Conservation (phyloP, 2,888 invertebrate species). For the Torymus aiolomorphi region DNA sequence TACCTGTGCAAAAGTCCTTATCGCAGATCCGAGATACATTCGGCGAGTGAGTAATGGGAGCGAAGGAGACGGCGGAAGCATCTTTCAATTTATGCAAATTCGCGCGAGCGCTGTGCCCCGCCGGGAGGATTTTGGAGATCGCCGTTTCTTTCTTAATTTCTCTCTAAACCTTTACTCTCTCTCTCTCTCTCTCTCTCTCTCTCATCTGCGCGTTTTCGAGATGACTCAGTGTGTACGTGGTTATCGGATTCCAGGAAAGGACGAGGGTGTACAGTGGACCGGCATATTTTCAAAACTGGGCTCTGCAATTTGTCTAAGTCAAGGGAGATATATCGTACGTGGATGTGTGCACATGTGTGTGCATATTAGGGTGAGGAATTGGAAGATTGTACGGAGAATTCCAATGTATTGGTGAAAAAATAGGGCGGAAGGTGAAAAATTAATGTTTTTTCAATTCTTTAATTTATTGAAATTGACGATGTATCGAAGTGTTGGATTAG, state of each 20-base stretch:
- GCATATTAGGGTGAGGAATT: too few species aligned
- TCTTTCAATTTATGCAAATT: constrained; percentile 42
- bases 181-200: neutral
- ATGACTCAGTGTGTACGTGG: neutral
- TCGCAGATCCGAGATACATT: constrained; percentile 32
- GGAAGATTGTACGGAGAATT: too few species aligned
- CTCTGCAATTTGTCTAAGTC: too few species aligned
- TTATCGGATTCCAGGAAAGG: constrained; percentile 19
- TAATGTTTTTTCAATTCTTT: too few species aligned
- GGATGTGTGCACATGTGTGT: too few species aligned
- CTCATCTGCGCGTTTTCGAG: neutral
- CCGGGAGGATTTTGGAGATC: constrained; percentile 25
- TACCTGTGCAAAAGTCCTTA: constrained; percentile 1
- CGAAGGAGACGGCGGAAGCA: neutral
- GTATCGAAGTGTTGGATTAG: too few species aligned
- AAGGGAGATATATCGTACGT: too few species aligned
- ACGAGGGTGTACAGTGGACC: neutral
- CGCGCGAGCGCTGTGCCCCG: constrained; percentile 1
- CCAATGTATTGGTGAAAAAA: too few species aligned
- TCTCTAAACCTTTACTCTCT: constrained; percentile 2
- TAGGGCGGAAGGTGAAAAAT: too few species aligned
- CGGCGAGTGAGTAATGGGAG: constrained; percentile 23
- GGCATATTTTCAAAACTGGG: too few species aligned
- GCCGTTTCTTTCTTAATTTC: neutral
- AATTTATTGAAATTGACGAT: too few species aligned